Conservation (phyloP, 2,888 invertebrate genomes). For the Acanthococcus lagerstroemiae region DNA sequence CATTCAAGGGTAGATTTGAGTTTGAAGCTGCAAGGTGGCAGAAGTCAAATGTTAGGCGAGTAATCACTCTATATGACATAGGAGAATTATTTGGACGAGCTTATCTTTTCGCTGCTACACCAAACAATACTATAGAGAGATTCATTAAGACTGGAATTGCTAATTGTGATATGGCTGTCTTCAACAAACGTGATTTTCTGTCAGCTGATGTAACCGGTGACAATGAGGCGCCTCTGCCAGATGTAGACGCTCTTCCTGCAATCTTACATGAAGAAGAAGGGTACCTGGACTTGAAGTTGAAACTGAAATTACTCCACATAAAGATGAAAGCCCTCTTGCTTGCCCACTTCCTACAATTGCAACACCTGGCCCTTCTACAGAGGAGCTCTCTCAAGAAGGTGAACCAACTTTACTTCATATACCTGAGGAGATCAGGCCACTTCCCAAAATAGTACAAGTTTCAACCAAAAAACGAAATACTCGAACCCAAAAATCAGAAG, state of each 20-base stretch:
- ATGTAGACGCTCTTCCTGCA: background rate
- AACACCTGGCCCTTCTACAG: background rate
- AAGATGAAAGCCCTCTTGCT: background rate
- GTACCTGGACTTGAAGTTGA: background rate
- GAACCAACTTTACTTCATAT: background rate
- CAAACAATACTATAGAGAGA: slow-evolving; percentile 37
- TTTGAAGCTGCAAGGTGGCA: slow-evolving; percentile 37
- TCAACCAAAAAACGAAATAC: background rate
- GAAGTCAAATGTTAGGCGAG: slow-evolving; percentile 36
- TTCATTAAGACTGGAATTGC: slow-evolving; percentile 39
- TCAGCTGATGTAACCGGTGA: background rate
- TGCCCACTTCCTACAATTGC: background rate
- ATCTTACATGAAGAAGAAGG: background rate
- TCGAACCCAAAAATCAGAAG: background rate
- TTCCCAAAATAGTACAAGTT: background rate
- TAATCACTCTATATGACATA: slow-evolving; percentile 37
- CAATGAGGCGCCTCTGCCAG: background rate
- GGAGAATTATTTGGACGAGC: slow-evolving; percentile 38
- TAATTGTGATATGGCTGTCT: background rate
- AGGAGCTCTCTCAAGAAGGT: background rate
- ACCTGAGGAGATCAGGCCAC: background rate
- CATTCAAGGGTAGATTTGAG: slow-evolving; percentile 38
- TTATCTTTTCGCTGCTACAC: slow-evolving; percentile 37
- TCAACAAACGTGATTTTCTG: background rate
- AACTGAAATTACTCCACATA: background rate